These are phyloP conservation scores for Ataeniobius toweri DNA, from an alignment of 2,797 vertebrate genomes.

Conservation along the genomic window DNA sequence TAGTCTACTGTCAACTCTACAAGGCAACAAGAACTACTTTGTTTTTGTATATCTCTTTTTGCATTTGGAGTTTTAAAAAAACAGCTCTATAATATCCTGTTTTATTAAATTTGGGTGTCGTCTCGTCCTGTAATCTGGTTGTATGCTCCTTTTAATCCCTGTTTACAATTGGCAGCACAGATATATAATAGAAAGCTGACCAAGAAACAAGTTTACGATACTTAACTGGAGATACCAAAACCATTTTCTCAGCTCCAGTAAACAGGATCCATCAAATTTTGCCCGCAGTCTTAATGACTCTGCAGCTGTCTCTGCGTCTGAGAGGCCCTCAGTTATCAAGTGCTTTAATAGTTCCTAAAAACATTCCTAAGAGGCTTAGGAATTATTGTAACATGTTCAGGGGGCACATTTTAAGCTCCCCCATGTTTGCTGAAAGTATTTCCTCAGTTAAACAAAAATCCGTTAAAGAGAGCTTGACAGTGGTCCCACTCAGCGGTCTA, in stretches of 20 bases:
- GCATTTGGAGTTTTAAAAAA: neutral
- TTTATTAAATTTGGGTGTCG: neutral
- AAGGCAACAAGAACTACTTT: neutral
- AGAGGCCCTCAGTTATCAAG: conserved; percentile 57
- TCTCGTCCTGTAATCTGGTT: neutral
- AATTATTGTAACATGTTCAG: conserved; percentile 27
- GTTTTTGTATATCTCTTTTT: neutral
- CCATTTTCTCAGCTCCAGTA: conserved; percentile 77
- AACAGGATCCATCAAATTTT: conserved; percentile 80
- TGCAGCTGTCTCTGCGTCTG: conserved; percentile 70
- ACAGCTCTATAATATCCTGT: neutral
- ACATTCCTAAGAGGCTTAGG: conserved; percentile 33
- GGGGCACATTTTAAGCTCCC: conserved; percentile 37
- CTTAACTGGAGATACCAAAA: conserved; percentile 77
- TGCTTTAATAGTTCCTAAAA: conserved; percentile 51
- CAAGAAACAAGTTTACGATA: conserved; percentile 80
- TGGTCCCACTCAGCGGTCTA: neutral
- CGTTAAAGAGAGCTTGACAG: neutral
- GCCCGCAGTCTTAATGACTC: conserved; percentile 66
- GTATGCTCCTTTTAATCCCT: conserved; percentile 75
- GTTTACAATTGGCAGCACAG: conserved; percentile 71
- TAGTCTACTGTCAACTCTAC: neutral
- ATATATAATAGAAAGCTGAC: conserved; percentile 74
- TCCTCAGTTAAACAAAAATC: conserved; percentile 25
- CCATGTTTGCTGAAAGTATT: conserved; percentile 26